Evolutionary conservation across 92 coral and sea anemone species (phyloP).

Genomic region (Parazoanthus atlanticus): DNA sequence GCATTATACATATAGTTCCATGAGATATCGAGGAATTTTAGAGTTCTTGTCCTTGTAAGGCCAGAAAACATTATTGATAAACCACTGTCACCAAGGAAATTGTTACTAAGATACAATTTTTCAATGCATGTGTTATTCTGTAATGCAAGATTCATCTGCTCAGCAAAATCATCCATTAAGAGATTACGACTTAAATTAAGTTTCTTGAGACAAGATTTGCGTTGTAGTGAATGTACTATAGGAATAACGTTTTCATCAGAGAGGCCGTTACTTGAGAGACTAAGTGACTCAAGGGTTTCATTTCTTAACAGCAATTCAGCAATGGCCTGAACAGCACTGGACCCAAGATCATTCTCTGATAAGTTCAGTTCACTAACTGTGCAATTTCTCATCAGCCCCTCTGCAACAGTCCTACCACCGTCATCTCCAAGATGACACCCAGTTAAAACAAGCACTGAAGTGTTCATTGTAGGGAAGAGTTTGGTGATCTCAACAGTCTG

Average conservation of each 20-base stretch:
- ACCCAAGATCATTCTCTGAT: constrained; percentile 70
- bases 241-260: constrained; percentile 65
- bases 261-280: constrained; percentile 68
- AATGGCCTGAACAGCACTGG: constrained; percentile 51
- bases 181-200: constrained; percentile 79
- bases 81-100: constrained; percentile 75
- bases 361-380: constrained; percentile 74
- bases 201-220: constrained; percentile 51
- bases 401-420: constrained; percentile 73
- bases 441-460: constrained; percentile 61
- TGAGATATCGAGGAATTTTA: constrained; percentile 79
- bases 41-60: constrained; percentile 55
- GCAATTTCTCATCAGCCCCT: constrained; percentile 53
- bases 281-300: constrained; percentile 59
- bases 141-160: constrained; percentile 52
- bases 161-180: constrained; percentile 67
- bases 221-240: constrained; percentile 47
- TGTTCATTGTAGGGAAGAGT: constrained; percentile 58
- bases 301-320: constrained; percentile 64
- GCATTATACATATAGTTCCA: constrained; percentile 88
- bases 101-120: constrained; percentile 72
- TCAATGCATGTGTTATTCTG: constrained; percentile 49
- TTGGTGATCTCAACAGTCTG: constrained; percentile 48
- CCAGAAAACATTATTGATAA: constrained; percentile 67
- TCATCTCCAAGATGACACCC: constrained; percentile 74